Percentiles rank a stretch among this genome's conserved stretches.
Conservation (phyloP, 2,113 vertebrate genomes). For the Narcine bancroftii region DNA sequence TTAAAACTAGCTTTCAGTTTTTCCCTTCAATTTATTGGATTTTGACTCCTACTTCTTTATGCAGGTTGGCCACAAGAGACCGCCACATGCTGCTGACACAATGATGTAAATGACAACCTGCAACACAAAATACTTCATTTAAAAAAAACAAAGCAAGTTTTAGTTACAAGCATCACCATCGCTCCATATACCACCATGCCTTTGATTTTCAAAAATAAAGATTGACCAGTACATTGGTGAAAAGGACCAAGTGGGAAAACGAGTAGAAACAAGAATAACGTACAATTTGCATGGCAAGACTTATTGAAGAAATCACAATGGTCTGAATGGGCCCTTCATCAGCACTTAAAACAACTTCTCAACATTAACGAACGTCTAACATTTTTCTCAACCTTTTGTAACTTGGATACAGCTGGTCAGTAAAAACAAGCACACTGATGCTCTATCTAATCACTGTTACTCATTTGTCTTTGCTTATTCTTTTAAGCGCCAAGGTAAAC, state of each 20-base stretch:
- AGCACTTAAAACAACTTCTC: neutral
- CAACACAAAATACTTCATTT: slow-evolving; percentile 30
- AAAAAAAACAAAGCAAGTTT: neutral
- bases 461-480: neutral
- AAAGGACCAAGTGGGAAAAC: neutral
- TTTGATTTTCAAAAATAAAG: neutral
- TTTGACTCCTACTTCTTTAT: slow-evolving; percentile 53
- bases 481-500: neutral
- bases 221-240: neutral
- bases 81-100: slow-evolving; percentile 74
- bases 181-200: neutral
- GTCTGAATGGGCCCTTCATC: neutral
- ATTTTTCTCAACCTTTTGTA: too few species aligned
- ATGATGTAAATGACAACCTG: slow-evolving; percentile 85
- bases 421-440: neutral
- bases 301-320: neutral
- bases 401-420: too few species aligned
- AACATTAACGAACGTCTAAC: too few species aligned
- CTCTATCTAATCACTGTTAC: neutral
- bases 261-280: too few species aligned
- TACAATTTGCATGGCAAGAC: too few species aligned
- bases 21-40: slow-evolving; percentile 39
- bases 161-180: neutral
- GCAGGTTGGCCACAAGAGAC: slow-evolving; percentile 76
- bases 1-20: slow-evolving; percentile 12